Percentiles rank a stretch among this genome's conserved stretches.
These are phyloP conservation scores for Axis porcinus DNA, from an alignment of 2,113 vertebrate genomes.

Conservation along the genomic window DNA sequence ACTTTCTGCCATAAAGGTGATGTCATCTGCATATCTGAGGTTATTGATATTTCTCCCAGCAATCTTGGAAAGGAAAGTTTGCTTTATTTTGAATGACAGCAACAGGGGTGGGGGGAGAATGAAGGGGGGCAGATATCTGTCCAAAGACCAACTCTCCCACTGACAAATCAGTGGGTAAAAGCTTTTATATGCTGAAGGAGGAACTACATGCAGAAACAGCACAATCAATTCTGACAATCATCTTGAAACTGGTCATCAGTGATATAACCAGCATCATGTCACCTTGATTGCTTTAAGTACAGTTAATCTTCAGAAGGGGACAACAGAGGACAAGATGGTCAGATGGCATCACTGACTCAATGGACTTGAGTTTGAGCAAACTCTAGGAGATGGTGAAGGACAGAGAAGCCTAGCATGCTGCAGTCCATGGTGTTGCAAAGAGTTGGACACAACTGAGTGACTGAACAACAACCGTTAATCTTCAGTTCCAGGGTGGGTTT, in stretches of 20 bases:
- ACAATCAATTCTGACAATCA: neutral
- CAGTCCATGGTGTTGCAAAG: neutral
- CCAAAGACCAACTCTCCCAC: neutral
- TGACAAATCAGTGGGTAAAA: neutral
- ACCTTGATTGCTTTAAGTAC: neutral
- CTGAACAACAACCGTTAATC: neutral
- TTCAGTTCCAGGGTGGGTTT: neutral
- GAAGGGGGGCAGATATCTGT: neutral
- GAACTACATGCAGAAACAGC: neutral
- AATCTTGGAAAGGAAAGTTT: neutral
- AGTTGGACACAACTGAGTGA: neutral
- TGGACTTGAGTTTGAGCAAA: neutral
- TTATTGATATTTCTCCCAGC: neutral
- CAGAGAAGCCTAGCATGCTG: neutral
- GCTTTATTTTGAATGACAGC: neutral
- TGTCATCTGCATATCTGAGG: neutral
- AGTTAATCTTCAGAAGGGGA: neutral
- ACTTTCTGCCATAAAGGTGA: neutral
- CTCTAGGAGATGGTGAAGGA: neutral
- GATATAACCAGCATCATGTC: neutral
- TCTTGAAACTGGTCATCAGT: neutral
- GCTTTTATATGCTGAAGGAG: neutral
- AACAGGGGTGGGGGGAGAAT: rapidly evolving
- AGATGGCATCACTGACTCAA: neutral
- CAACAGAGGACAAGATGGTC: neutral